Conservation (phyloP, 2,888 invertebrate genomes). For the Aphidius colemani region DNA sequence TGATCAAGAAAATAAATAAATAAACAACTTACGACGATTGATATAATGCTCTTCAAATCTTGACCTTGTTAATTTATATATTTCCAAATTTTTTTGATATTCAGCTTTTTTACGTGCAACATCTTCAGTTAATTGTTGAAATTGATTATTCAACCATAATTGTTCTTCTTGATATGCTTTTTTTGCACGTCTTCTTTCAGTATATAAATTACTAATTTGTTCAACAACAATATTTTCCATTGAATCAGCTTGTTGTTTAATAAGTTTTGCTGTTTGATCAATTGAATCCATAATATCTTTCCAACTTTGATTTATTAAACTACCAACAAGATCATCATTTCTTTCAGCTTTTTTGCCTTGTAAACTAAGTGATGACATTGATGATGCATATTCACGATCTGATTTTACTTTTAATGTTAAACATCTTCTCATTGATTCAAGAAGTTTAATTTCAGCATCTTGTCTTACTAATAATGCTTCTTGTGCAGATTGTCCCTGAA, state of each 20-base stretch:
- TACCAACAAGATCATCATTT: conserved; percentile 73
- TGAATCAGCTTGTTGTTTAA: conserved; percentile 84
- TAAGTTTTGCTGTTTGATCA: conserved; percentile 81
- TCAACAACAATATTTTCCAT: conserved; percentile 83
- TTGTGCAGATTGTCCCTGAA: conserved; percentile 87
- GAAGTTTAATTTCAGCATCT: conserved; percentile 88
- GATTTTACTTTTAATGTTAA: conserved; percentile 86
- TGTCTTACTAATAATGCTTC: conserved; percentile 88
- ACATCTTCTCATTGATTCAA: conserved; percentile 90
- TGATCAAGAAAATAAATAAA: background rate
- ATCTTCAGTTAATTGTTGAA: conserved; percentile 78
- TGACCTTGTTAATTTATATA: conserved; percentile 84
- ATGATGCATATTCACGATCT: conserved; percentile 88
- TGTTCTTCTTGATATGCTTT: conserved; percentile 91
- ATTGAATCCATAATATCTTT: conserved; percentile 86
- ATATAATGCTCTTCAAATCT: conserved; percentile 93
- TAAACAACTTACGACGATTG: conserved; percentile 71
- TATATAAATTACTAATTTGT: conserved; percentile 77
- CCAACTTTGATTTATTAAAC: conserved; percentile 69
- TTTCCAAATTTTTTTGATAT: conserved; percentile 89
- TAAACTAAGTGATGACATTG: conserved; percentile 77
- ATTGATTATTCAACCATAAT: conserved; percentile 64
- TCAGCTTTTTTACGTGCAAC: conserved; percentile 85
- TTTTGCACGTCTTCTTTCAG: conserved; percentile 84
- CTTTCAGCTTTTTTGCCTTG: conserved; percentile 86